phyloP scores from a whole-genome alignment of 2,888 invertebrate species.

The Scaptomyza caliginosa region DNA sequence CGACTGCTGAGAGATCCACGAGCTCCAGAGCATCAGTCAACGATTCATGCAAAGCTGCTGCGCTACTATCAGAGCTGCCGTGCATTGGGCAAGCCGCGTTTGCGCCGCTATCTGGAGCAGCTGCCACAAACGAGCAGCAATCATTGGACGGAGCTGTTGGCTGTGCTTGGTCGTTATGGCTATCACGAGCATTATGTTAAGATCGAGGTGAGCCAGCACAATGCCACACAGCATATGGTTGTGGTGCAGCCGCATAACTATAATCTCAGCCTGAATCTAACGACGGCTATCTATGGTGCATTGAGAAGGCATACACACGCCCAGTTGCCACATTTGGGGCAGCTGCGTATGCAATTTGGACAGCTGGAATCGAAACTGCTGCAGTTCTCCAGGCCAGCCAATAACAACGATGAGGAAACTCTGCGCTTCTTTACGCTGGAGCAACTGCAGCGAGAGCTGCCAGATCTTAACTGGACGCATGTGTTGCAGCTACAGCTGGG shows the following conservation, averaged over 20 bases:
- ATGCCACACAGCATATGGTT: slow-evolving; percentile 62
- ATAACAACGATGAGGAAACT: slow-evolving; percentile 59
- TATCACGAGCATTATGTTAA: slow-evolving; percentile 69
- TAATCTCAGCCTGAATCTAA: slow-evolving; percentile 49
- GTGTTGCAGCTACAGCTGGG: slow-evolving; percentile 53
- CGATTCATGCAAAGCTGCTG: slow-evolving; percentile 61
- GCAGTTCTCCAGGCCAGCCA: slow-evolving; percentile 28
- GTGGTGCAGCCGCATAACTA: slow-evolving; percentile 65
- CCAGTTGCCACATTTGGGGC: slow-evolving; percentile 5
- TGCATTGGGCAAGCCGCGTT: slow-evolving; percentile 20
- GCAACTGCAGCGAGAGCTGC: slow-evolving; percentile 45
- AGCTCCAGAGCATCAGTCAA: slow-evolving; percentile 32
- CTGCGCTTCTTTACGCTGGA: slow-evolving; percentile 33
- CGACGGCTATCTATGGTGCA: slow-evolving; percentile 49
- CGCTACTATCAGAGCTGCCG: slow-evolving; percentile 66
- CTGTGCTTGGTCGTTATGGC: slow-evolving; percentile 68
- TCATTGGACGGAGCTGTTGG: slow-evolving; percentile 67
- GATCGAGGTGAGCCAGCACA: slow-evolving; percentile 59
- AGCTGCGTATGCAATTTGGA: slow-evolving; percentile 48
- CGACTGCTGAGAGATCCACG: slow-evolving; percentile 22
- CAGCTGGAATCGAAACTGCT: slow-evolving; percentile 52
- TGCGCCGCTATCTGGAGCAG: slow-evolving; percentile 58
- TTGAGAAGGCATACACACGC: slow-evolving; percentile 29
- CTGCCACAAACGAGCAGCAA: slow-evolving; percentile 25
- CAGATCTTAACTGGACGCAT: slow-evolving; percentile 63